A percentile compares a stretch with the other conserved stretches of the same genome.
Conservation (phyloP, 1,140 invertebrate species). For the Brachionus rubens region DNA sequence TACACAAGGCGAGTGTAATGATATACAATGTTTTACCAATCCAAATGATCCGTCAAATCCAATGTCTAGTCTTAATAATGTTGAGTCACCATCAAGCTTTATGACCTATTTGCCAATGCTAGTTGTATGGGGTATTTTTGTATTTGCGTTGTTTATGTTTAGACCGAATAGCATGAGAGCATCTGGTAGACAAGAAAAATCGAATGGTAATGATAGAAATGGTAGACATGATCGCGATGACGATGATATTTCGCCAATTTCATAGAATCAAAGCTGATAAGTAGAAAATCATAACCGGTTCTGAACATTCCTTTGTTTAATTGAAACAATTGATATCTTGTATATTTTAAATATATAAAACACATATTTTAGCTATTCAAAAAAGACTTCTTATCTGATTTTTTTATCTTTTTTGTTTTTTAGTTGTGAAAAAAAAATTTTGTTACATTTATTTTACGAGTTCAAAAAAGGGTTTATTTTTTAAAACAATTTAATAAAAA, state of each 20-base stretch:
- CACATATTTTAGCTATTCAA: no score
- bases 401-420: no score
- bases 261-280: background rate
- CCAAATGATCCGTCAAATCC: constrained; percentile 31
- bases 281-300: background rate
- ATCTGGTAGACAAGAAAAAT: background rate
- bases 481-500: no score
- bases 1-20: constrained; percentile 26
- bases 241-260: constrained; percentile 23
- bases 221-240: background rate
- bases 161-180: constrained; percentile 27
- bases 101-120: background rate
- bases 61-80: constrained; percentile 31
- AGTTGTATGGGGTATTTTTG: constrained; percentile 17
- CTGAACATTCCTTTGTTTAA: constrained; percentile 5
- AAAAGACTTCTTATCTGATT: no score
- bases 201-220: background rate
- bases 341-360: no score
- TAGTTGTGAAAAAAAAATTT: no score
- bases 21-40: constrained; percentile 34
- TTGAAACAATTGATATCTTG: no score
- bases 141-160: background rate
- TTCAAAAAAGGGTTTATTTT: no score
- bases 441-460: no score
- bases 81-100: background rate